Conservation (phyloP, 2,888 invertebrate species). For the Notodonta dromedarius region DNA sequence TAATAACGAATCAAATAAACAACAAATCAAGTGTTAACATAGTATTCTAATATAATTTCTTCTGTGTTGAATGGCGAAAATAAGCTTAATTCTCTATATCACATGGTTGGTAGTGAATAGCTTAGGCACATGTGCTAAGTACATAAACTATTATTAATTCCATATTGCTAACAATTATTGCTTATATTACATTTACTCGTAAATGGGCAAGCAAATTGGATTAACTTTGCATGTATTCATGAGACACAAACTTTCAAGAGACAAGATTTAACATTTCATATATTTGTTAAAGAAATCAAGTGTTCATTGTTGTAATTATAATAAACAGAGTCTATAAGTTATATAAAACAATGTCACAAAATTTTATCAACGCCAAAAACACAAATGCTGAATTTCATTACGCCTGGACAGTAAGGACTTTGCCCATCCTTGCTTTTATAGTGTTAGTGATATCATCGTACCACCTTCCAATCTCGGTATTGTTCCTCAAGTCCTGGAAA, state of each 20-base stretch:
- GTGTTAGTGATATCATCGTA: slow-evolving; percentile 89
- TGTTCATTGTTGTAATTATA: too few relatives aligned
- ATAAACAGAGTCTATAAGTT: not conserved
- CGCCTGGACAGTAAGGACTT: slow-evolving; percentile 44
- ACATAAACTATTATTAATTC: not conserved
- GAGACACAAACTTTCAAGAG: not conserved
- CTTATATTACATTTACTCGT: not conserved
- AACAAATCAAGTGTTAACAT: slow-evolving; percentile 4
- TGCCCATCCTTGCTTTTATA: slow-evolving; percentile 85
- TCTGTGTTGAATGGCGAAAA: slow-evolving; percentile 1
- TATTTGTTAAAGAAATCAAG: not conserved
- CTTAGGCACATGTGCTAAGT: not conserved
- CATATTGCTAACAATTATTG: not conserved
- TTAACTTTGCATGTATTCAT: not conserved
- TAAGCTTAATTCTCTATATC: not conserved
- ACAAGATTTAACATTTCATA: not conserved
- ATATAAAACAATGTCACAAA: not conserved
- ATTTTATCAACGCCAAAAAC: not conserved
- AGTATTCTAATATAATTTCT: slow-evolving; percentile 1
- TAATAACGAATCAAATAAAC: slow-evolving; percentile 8
- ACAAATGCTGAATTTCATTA: not conserved
- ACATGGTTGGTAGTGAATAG: not conserved
- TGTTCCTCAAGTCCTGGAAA: slow-evolving; percentile 90
- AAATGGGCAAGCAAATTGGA: not conserved
- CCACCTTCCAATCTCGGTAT: slow-evolving; percentile 92